These are phyloP conservation scores for Nephrotoma flavescens DNA, from an alignment of 2,888 invertebrate genomes.

Conservation along the genomic window DNA sequence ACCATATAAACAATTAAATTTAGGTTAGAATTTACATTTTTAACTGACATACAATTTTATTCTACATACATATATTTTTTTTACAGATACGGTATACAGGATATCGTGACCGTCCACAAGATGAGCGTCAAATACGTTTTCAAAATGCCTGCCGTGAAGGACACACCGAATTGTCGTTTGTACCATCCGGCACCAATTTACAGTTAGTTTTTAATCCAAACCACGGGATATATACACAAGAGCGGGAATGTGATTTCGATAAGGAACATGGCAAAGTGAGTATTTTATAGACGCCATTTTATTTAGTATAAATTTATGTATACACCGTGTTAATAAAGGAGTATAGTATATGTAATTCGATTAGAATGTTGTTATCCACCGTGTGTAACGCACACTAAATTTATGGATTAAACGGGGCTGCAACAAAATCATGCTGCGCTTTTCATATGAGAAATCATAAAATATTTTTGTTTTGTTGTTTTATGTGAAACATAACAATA, in stretches of 20 bases:
- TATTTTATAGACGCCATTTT: constrained; percentile 3
- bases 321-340: background rate
- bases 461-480: background rate
- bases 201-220: constrained; percentile 70
- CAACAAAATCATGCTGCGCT: background rate
- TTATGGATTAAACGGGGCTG: background rate
- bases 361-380: background rate
- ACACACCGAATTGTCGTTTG: constrained; percentile 91
- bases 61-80: background rate
- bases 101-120: constrained; percentile 79
- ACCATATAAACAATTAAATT: background rate
- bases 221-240: constrained; percentile 45
- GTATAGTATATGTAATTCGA: background rate
- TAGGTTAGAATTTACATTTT: background rate
- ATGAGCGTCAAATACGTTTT: constrained; percentile 87
- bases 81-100: constrained; percentile 82
- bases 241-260: constrained; percentile 84
- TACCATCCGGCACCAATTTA: constrained; percentile 86
- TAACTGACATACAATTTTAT: background rate
- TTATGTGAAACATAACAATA: background rate
- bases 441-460: background rate
- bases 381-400: background rate
- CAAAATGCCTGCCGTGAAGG: constrained; percentile 91
- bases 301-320: background rate
- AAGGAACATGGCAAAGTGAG: constrained; percentile 90